Percentiles rank a stretch among this genome's conserved stretches.
Conservation (phyloP, 2,797 vertebrate species). For the Pagetopsis macropterus region DNA sequence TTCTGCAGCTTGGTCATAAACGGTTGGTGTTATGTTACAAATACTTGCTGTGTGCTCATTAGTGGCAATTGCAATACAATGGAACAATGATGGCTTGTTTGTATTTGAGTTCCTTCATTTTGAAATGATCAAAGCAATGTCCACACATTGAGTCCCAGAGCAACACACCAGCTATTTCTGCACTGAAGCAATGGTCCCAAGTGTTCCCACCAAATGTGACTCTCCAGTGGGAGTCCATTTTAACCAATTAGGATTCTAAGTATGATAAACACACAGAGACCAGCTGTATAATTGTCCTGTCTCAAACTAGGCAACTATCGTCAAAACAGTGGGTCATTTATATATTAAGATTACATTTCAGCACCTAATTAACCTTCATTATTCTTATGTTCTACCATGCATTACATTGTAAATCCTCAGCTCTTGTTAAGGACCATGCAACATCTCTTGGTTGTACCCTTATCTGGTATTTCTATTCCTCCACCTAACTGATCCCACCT, state of each 20-base stretch:
- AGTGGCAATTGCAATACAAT: background rate
- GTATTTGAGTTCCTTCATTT: background rate
- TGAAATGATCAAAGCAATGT: constrained; percentile 24
- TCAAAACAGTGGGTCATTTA: constrained; percentile 1
- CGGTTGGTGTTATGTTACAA: constrained; percentile 6
- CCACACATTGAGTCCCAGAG: constrained; percentile 5
- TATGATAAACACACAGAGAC: constrained; percentile 24
- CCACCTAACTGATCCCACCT: constrained; percentile 38
- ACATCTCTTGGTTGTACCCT: constrained; percentile 30
- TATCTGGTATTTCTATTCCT: constrained; percentile 19
- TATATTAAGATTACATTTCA: constrained; percentile 27
- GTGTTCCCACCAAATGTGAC: constrained; percentile 2
- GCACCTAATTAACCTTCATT: constrained; percentile 6
- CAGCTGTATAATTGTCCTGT: background rate
- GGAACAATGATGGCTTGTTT: background rate
- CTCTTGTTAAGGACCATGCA: constrained; percentile 33
- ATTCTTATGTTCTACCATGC: constrained; percentile 18
- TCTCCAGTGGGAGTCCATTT: constrained; percentile 13
- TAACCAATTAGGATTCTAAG: constrained; percentile 25
- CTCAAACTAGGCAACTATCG: constrained; percentile 22
- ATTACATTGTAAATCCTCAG: constrained; percentile 47
- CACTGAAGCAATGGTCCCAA: constrained; percentile 11
- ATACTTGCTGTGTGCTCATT: background rate
- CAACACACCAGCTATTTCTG: constrained; percentile 7
- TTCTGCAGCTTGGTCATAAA: constrained; percentile 20